Conservation (phyloP, 1,140 invertebrate genomes). For the Ooceraea biroi region DNA sequence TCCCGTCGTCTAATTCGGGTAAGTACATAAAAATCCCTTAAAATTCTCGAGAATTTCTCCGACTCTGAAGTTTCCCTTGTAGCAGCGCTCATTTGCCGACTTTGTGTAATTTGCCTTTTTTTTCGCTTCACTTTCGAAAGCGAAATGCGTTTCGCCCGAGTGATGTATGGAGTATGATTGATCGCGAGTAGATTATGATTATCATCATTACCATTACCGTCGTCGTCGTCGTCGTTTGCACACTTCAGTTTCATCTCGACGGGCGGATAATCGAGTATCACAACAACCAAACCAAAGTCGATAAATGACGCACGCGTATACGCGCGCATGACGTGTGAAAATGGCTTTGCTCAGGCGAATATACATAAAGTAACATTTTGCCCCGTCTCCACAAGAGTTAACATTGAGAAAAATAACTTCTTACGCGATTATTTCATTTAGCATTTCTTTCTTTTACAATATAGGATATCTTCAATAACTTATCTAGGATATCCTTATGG, state of each 20-base stretch:
- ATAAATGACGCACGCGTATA: slow-evolving; percentile 27
- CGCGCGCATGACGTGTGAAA: slow-evolving; percentile 5
- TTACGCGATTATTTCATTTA: slow-evolving; percentile 33
- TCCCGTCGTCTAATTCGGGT: slow-evolving; percentile 30
- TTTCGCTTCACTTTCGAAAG: not conserved
- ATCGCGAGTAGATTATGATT: not conserved
- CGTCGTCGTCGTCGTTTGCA: not conserved
- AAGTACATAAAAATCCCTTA: slow-evolving; percentile 55
- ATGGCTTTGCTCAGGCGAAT: slow-evolving; percentile 16
- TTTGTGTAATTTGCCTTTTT: not conserved
- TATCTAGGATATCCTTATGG: slow-evolving; percentile 34
- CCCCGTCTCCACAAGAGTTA: slow-evolving; percentile 38
- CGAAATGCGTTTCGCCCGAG: not conserved
- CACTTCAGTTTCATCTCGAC: slow-evolving; percentile 1
- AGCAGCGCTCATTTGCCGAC: slow-evolving; percentile 41
- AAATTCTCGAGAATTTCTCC: slow-evolving; percentile 46
- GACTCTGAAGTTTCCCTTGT: slow-evolving; percentile 22
- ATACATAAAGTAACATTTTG: slow-evolving; percentile 21
- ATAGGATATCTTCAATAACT: no score
- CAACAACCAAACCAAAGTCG: slow-evolving; percentile 36
- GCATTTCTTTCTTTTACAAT: slow-evolving; percentile 2
- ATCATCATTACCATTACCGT: not conserved
- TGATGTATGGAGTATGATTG: not conserved
- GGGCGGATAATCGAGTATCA: slow-evolving; percentile 18
- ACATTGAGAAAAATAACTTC: slow-evolving; percentile 58